A percentile compares a stretch with the other conserved stretches of the same genome.
Evolutionary conservation across 2,888 invertebrate species (phyloP).

Genomic region (Coenonympha glycerion): DNA sequence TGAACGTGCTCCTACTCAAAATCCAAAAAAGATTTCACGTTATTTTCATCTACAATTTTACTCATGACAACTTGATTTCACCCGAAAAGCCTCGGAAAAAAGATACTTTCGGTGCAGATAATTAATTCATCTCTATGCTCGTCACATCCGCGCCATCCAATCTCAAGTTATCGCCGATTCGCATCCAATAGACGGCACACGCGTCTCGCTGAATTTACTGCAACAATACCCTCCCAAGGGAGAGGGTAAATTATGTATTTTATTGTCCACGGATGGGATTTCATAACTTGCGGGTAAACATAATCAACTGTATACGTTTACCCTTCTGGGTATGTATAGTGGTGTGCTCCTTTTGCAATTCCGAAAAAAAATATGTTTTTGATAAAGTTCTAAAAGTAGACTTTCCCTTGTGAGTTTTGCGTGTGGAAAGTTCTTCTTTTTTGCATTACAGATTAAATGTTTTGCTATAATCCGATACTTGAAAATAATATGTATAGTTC

Average conservation of each 20-base stretch:
- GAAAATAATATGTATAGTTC: too few species aligned
- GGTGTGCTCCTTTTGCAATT: neutral
- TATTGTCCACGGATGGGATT: constrained; percentile 40
- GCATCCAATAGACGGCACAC: constrained; percentile 35
- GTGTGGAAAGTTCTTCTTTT: too few species aligned
- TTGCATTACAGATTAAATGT: too few species aligned
- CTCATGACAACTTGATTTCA: neutral
- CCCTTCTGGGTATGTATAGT: neutral
- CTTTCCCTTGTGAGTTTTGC: too few species aligned
- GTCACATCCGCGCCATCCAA: constrained; percentile 24
- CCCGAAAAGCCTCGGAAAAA: neutral
- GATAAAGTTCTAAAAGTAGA: too few species aligned
- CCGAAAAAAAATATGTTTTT: too few species aligned
- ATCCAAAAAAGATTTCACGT: too few species aligned
- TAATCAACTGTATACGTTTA: constrained; percentile 31
- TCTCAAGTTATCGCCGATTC: constrained; percentile 31
- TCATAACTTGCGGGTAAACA: constrained; percentile 36
- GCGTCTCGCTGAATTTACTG: constrained; percentile 38
- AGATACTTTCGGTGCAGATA: constrained; percentile 6
- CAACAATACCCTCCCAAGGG: constrained; percentile 34
- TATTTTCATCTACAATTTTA: neutral
- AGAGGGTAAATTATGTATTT: constrained; percentile 40
- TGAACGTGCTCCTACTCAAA: too few species aligned
- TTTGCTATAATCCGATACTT: too few species aligned
- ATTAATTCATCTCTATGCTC: constrained; percentile 29